Evolutionary conservation across 2,113 vertebrate species (phyloP), one percentile per base, ranked within the genome.

Genomic region (Lethenteron camtschaticum): DNA sequence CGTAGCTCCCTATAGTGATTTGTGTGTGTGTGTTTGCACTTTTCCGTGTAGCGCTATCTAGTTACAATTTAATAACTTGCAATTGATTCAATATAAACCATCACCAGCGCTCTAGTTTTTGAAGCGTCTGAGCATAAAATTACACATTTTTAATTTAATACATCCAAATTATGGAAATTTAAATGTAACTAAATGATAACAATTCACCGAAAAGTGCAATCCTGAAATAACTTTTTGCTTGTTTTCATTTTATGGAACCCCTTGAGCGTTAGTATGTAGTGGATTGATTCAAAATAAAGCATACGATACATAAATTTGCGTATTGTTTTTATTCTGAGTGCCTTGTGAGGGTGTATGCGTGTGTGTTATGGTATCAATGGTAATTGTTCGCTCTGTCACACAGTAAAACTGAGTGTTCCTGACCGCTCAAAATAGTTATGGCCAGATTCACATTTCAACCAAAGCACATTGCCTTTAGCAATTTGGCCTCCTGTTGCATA

Each of bases 261-360:
- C 63, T 66, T 66, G 63, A 66, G 63, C 10, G n/a, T 66, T 66
- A 66, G 63, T 66, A 16, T 66, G 63, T 66, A 66, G 63, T 16
- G n/a, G 63, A 9, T n/a, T 66, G 63, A 66, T 24, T 16, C 63
- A 66, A 9, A 66, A 66, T 66, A 66, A 66, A 66, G 24, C 63
- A 66, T 16, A 66, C n/a, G n/a, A 66, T 16, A 66, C n/a, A 66
- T 16, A 16, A 9, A 2, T 16, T 16, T 66, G 63, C 10, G n/a
- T 66, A n/a, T 66, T 66, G 63, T 66, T 41, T 41, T 41, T 41
- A 41, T 41, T 41, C 41, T 41, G 41, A 41, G 41, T 41, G 41
- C 41, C 41, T 41, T 41, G 41, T 41, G 41, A 41, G 41, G 41
- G 41, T 41, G 41, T 41, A 1, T 41, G 41, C 6, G 41, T 41